phyloP scores from a whole-genome alignment of 2,113 vertebrate species.

The Indicator indicator region DNA sequence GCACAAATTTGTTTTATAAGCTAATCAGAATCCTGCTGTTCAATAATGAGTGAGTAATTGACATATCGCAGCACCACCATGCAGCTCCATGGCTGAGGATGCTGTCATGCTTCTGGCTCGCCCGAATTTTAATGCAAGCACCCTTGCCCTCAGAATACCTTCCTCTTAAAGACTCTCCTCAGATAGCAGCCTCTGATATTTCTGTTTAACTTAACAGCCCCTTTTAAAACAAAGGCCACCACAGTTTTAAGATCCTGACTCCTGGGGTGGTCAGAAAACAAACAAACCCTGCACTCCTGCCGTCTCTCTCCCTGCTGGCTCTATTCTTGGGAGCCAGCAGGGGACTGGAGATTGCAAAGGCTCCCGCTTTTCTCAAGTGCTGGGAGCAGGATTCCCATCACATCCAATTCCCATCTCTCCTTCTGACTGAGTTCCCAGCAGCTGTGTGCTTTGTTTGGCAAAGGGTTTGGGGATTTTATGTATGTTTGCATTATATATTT shows the following conservation, averaged over 20 bases:
- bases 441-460: neutral
- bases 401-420: slow-evolving; percentile 6
- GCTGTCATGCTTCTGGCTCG: neutral
- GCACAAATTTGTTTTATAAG: slow-evolving; percentile 64
- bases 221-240: slow-evolving; percentile 28
- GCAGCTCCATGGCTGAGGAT: neutral
- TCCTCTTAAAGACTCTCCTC: neutral
- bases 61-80: neutral
- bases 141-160: slow-evolving; percentile 43
- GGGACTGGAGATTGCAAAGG: slow-evolving; percentile 43
- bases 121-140: neutral
- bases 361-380: slow-evolving; percentile 29
- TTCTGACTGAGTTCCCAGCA: slow-evolving; percentile 32
- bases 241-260: slow-evolving; percentile 44
- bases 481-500: neutral
- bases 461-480: neutral
- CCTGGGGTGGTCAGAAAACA: slow-evolving; percentile 63
- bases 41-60: slow-evolving; percentile 73
- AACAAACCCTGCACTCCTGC: neutral
- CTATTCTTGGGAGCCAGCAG: slow-evolving; percentile 47
- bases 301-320: slow-evolving; percentile 52
- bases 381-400: slow-evolving; percentile 46
- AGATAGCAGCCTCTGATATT: neutral
- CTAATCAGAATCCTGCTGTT: slow-evolving; percentile 68
- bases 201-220: neutral